Evolutionary conservation across 2,888 invertebrate species (phyloP), one percentile per base, ranked within the genome.

Genomic region (Anorthoa munda): DNA sequence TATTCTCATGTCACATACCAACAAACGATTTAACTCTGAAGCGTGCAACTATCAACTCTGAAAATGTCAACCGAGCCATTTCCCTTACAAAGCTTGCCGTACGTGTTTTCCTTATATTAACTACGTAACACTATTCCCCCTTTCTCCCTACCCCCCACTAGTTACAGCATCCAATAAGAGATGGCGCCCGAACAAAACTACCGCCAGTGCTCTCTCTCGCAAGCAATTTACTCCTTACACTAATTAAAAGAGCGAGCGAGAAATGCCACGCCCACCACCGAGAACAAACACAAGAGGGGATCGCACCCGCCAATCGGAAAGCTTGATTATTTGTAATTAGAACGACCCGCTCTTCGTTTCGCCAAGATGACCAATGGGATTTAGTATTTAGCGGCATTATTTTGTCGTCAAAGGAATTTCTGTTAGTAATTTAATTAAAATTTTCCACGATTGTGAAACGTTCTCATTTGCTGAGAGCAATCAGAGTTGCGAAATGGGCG

Each of bases 321-420:
- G 90, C 95, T 96, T 96, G 96, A 96, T 96, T 96, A 93, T 96
- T 96, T 94, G 95, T 96, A 96, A 96, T 96, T 96, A 96, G 96
- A 96, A 95, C 95, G 93, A 89, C 85, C 90, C 87, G 92, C 91
- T 92, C 94, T 94, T 94, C 95, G 95, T 95, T 90, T 93, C 87
- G 84, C 84, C 81, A 91, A 94, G 94, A 95, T 96, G 95, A 95
- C 96, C 96, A 96, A 96, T 96, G 88, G 92, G 94, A 93, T 93
- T 94, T 92, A 90, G 91, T 93, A 94, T 93, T 94, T 93, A 93
- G 90, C 92, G 88, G 90, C 90, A 90, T 92, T 89, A 91, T 92
- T 93, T 89, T 87, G 87, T 86, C 89, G 83, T 87, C 83, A 86
- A 88, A 91, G 91, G 89, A 93, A 93, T 91, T 90, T 92, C 89